These are phyloP conservation scores for Emydoidea blandingii DNA, from an alignment of 2,797 vertebrate genomes.

Conservation along the genomic window DNA sequence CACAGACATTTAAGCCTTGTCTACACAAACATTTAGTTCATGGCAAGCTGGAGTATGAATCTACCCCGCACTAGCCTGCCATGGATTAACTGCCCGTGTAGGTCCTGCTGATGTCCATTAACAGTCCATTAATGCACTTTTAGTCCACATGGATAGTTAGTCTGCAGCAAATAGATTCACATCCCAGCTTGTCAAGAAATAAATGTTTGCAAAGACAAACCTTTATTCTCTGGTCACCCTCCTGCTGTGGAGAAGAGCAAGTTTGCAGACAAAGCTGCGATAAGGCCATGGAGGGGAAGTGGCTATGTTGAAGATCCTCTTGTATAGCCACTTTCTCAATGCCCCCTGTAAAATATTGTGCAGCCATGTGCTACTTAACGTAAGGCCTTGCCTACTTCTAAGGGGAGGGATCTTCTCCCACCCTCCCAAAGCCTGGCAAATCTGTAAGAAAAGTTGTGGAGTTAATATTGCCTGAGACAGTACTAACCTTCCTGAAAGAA, in stretches of 20 bases:
- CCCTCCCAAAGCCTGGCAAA: background rate
- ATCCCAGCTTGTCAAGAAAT: background rate
- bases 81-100: background rate
- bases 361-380: background rate
- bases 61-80: background rate
- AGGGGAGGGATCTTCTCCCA: background rate
- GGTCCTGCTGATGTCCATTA: background rate
- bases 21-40: background rate
- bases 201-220: background rate
- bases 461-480: background rate
- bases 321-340: fast-evolving
- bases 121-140: background rate
- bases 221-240: background rate
- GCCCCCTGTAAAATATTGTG: background rate
- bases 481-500: background rate
- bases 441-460: background rate
- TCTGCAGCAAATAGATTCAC: background rate
- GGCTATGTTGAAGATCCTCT: fast-evolving
- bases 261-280: background rate
- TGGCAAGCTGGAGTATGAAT: background rate
- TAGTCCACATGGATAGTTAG: background rate
- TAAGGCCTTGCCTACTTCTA: background rate
- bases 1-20: background rate
- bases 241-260: background rate
- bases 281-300: background rate